Evolutionary conservation across 2,888 invertebrate genomes (phyloP).

Genomic region (Orgyia antiqua): DNA sequence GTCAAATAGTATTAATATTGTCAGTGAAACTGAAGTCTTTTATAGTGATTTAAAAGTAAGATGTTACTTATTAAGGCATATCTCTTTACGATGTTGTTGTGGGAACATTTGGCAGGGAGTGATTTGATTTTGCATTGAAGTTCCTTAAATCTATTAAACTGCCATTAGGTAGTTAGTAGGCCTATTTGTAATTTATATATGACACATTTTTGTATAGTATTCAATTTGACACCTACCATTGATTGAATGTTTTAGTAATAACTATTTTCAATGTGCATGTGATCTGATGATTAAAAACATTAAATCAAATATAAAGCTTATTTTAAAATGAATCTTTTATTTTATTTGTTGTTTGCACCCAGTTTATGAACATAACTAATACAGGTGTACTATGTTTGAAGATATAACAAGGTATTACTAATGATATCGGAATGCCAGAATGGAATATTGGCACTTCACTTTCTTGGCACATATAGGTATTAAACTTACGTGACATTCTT

Average conservation of each 20-base stretch:
- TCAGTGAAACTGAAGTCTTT: slow-evolving; percentile 61
- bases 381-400: slow-evolving; percentile 2
- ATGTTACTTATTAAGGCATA: slow-evolving; percentile 42
- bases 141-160: slow-evolving; percentile 32
- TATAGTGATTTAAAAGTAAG: slow-evolving; percentile 37
- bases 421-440: no score
- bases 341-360: slow-evolving; percentile 2
- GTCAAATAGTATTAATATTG: slow-evolving; percentile 39
- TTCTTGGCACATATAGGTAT: not conserved
- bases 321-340: slow-evolving; percentile 16
- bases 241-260: slow-evolving; percentile 12
- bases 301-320: slow-evolving; percentile 30
- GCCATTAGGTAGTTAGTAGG: slow-evolving; percentile 23
- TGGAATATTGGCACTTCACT: no score
- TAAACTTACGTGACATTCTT: no score
- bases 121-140: slow-evolving; percentile 28
- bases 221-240: slow-evolving; percentile 12
- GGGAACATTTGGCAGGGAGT: slow-evolving; percentile 9
- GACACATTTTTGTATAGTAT: slow-evolving; percentile 17
- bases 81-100: slow-evolving; percentile 35
- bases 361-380: not conserved
- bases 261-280: slow-evolving; percentile 23
- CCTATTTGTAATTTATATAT: slow-evolving; percentile 11
- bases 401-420: slow-evolving; percentile 1
- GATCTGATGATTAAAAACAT: slow-evolving; percentile 23